A percentile compares a stretch with the other conserved stretches of the same genome.
These are phyloP conservation scores for Trichonephila clavipes DNA, from an alignment of 1,140 invertebrate genomes.

Conservation along the genomic window DNA sequence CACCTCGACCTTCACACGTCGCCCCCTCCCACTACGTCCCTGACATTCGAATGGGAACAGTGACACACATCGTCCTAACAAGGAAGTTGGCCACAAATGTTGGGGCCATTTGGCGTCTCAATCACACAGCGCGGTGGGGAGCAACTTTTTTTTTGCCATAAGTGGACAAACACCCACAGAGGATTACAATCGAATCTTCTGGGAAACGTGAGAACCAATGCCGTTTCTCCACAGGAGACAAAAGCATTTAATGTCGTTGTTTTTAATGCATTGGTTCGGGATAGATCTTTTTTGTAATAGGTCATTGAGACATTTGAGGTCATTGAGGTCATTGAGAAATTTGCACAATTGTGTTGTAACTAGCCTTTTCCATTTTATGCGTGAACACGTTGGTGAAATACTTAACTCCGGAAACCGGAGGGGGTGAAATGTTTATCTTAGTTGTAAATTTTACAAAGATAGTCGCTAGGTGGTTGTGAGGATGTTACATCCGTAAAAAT, in stretches of 20 bases:
- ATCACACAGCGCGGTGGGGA: background rate
- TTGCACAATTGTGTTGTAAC: no score
- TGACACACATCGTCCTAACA: conserved; percentile 23
- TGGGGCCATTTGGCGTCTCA: background rate
- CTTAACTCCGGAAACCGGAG: no score
- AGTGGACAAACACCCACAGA: background rate
- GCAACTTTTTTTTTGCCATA: background rate
- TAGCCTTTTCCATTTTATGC: no score
- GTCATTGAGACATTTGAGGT: no score
- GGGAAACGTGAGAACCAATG: background rate
- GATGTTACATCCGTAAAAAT: no score
- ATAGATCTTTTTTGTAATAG: no score
- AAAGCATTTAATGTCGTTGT: no score
- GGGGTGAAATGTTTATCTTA: no score
- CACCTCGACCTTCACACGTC: background rate
- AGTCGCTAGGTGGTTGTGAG: no score
- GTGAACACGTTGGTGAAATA: no score
- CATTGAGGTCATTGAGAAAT: no score
- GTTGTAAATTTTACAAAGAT: no score
- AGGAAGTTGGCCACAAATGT: background rate
- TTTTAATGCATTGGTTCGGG: background rate
- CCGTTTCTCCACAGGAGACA: background rate
- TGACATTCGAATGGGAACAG: conserved; percentile 4
- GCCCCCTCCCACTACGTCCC: background rate
- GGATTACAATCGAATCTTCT: background rate